Base-by-base conservation (phyloP, 2,113 vertebrate species). In the Lagopus muta region DNA sequence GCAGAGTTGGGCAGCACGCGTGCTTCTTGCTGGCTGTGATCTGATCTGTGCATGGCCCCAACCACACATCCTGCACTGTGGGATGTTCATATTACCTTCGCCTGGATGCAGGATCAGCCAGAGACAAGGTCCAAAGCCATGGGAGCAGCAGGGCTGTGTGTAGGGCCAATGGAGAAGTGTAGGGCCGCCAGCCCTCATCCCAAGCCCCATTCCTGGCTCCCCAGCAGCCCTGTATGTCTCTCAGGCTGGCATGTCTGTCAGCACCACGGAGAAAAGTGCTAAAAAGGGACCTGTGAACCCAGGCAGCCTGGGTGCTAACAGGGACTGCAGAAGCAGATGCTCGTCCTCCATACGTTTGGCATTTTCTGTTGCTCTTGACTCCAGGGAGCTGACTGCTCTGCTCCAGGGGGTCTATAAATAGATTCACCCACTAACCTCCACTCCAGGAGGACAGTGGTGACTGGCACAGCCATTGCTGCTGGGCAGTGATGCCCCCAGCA, bases 391-490 rank as follows among this genome's bases (percentile, higher is more conserved):
- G 82, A 92, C 27, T 88, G 82, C 79, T 95, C 16, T 90, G 86
- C 94, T 88, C 19, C 0, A 50, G 72, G 88, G 92, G 86, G 36
- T 61, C 94, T 90, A 88, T 93, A 92, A 92, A 95, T 90, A 95
- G 82, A 3, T 3, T 70, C 91, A 90, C 94, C 94, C 75, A 79
- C 62, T 11, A 42, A 88, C 67, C 92, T 65, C 75, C 0, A 0
- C 88, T 87, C 57, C 74, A 4, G 28, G 81, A 45, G 88, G 67
- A 42, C 75, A 28, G 78, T 48, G 4, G 0, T 76, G 86, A 79
- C 90, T 38, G 88, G 43, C 82, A 69, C 62, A 0, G 48, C 20
- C 58, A 82, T 2, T 73, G 71, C 94, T 94, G 90, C 74, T 81
- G 61, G 71, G 77, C 73, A 36, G 47, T 54, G 71, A 25, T 20